Percentiles rank a stretch among this genome's conserved stretches.
Conservation (phyloP, 2,797 vertebrate species). For the Mus caroli region DNA sequence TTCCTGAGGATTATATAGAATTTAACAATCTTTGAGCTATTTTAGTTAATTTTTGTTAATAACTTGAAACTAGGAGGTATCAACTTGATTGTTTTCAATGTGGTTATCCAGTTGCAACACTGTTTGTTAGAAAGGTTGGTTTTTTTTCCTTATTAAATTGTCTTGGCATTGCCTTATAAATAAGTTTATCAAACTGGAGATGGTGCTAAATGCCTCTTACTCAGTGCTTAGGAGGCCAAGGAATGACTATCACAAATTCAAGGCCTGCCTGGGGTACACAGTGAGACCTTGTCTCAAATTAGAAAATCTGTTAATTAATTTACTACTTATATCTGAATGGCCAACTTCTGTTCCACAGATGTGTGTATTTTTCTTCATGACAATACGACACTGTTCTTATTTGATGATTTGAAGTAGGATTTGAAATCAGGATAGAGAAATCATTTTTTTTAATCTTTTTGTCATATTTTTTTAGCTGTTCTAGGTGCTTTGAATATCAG, state of each 20-base stretch:
- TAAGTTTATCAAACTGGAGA: background rate
- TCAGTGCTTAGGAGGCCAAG: background rate
- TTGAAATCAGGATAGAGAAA: background rate
- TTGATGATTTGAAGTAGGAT: background rate
- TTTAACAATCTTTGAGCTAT: background rate
- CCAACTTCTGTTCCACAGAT: background rate
- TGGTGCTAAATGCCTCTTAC: background rate
- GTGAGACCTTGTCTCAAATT: background rate
- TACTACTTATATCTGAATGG: background rate
- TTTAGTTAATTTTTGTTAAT: constrained; percentile 36
- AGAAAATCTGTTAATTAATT: background rate
- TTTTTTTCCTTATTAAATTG: background rate
- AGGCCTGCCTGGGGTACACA: background rate
- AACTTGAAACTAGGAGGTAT: background rate
- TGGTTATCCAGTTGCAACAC: background rate
- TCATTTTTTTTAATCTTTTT: background rate
- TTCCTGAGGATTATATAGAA: background rate
- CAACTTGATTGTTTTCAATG: constrained; percentile 11
- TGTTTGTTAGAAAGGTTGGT: constrained; percentile 11
- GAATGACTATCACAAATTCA: background rate
- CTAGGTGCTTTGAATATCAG: background rate
- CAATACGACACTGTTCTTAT: background rate
- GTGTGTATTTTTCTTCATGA: background rate
- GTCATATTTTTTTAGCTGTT: background rate
- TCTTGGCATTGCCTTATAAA: background rate